Evolutionary conservation across 2,888 invertebrate species (phyloP).

Genomic region (Spodoptera picta): DNA sequence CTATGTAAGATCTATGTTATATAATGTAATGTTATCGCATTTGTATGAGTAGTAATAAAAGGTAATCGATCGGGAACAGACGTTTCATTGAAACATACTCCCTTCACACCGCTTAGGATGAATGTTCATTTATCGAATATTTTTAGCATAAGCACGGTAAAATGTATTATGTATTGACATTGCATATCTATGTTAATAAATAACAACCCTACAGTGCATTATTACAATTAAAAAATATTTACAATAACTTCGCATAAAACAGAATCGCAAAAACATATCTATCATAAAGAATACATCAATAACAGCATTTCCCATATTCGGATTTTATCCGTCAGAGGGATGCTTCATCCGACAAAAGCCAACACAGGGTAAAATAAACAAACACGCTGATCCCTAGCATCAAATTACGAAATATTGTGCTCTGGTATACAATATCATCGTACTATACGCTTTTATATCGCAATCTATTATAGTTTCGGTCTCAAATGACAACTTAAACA

Average conservation of each 20-base stretch:
- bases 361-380: constrained; percentile 57
- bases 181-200: too few species aligned
- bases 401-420: constrained; percentile 64
- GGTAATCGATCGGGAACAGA: too few species aligned
- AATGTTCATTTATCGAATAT: too few species aligned
- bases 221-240: constrained; percentile 14
- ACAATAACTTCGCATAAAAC: not conserved
- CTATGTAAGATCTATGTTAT: too few species aligned
- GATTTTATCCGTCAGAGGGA: constrained; percentile 21
- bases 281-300: constrained; percentile 26
- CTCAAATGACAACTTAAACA: constrained; percentile 47
- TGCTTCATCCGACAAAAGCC: constrained; percentile 35
- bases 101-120: too few species aligned
- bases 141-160: too few species aligned
- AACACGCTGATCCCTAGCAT: constrained; percentile 61
- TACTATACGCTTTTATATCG: constrained; percentile 29
- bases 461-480: constrained; percentile 42
- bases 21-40: too few species aligned
- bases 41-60: too few species aligned
- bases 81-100: too few species aligned
- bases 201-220: too few species aligned
- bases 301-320: constrained; percentile 19
- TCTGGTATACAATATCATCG: constrained; percentile 17
- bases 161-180: too few species aligned
- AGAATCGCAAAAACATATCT: constrained; percentile 2